Conservation (phyloP, 2,797 vertebrate species). For the Diglossa cyanea region DNA sequence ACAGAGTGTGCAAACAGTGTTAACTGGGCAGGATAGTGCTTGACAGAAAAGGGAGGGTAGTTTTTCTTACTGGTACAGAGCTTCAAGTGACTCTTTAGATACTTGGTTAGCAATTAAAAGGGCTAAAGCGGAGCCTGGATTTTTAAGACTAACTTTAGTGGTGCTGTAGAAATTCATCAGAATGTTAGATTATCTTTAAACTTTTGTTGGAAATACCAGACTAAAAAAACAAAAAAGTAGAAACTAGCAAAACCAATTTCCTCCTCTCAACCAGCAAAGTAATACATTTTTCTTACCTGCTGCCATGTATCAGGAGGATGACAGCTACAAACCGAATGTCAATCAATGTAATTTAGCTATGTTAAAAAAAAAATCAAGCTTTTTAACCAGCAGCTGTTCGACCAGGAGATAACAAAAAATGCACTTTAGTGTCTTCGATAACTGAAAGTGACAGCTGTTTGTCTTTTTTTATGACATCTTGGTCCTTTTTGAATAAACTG, state of each 20-base stretch:
- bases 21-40: conserved; percentile 51
- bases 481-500: conserved; percentile 71
- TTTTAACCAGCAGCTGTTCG: conserved; percentile 64
- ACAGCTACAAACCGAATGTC: conserved; percentile 60
- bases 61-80: conserved; percentile 64
- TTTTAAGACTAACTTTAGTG: conserved; percentile 62
- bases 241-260: not conserved
- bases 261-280: conserved; percentile 50
- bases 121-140: conserved; percentile 63
- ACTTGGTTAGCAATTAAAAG: conserved; percentile 54
- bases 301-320: conserved; percentile 45
- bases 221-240: not conserved
- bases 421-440: conserved; percentile 72
- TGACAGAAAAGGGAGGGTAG: conserved; percentile 24
- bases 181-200: conserved; percentile 46
- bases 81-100: conserved; percentile 53
- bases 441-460: conserved; percentile 59
- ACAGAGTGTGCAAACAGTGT: conserved; percentile 71
- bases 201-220: conserved; percentile 15
- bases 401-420: conserved; percentile 71
- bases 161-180: conserved; percentile 68
- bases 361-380: conserved; percentile 18
- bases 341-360: conserved; percentile 18
- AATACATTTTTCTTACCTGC: conserved; percentile 25
- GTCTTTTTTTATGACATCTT: conserved; percentile 50